These are phyloP conservation scores for Crotalus viridis DNA, from an alignment of 2,113 vertebrate species.

Conservation along the genomic window DNA sequence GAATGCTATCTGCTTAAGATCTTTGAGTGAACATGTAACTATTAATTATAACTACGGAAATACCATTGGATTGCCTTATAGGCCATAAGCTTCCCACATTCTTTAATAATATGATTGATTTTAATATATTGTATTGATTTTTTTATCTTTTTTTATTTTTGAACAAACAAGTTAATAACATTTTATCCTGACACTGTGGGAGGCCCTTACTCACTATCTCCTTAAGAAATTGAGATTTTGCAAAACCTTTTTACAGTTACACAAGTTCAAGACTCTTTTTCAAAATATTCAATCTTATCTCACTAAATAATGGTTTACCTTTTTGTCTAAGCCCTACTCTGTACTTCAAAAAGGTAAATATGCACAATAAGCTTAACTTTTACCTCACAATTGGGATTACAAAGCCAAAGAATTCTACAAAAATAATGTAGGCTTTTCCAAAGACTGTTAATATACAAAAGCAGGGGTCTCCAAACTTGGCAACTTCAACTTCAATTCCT, in stretches of 20 bases:
- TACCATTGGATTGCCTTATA: background rate
- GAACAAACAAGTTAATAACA: background rate
- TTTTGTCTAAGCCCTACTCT: background rate
- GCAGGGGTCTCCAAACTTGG: background rate
- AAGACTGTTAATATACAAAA: background rate
- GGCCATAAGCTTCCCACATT: background rate
- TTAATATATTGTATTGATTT: background rate
- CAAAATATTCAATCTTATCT: background rate
- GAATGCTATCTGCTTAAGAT: background rate
- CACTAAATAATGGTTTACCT: background rate
- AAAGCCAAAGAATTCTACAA: background rate
- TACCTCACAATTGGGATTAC: background rate
- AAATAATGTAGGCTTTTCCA: background rate
- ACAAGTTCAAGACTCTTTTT: background rate
- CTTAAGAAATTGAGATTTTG: background rate
- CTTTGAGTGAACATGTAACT: background rate
- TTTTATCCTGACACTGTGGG: background rate
- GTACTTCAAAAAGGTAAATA: background rate
- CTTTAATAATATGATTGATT: background rate
- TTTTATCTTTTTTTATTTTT: background rate
- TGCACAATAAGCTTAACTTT: background rate
- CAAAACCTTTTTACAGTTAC: background rate
- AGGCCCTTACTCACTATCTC: background rate
- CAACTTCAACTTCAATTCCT: background rate
- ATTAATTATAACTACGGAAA: background rate